Base-by-base conservation (phyloP, 2,888 invertebrate species). In the Lepidochitona cinerea region DNA sequence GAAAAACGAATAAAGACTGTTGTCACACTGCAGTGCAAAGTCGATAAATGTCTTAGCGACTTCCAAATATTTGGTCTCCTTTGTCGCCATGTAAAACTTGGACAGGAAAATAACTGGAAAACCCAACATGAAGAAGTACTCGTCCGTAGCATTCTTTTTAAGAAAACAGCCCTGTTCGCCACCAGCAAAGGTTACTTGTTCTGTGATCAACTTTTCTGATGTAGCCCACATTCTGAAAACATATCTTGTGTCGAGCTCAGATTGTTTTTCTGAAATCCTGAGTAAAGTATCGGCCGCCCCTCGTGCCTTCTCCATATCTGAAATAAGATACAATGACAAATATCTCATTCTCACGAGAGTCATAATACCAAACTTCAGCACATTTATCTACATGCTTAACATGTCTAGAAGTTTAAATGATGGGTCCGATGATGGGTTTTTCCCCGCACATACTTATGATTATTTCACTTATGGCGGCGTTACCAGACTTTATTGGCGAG, bases 81-180 rank as follows among this genome's bases (percentile, higher is more conserved):
- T 52, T n/a, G 72, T 72, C 23, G 72, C 67, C 14, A 49, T 18
- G 37, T 67, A 41, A 2, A 72, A 54, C 35, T 66, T 72, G 41
- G 33, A 14, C 37, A 72, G 67, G 29, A 72, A 72, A 9, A 72
- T 72, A 12, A 72, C 52, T n/a, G 72, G 72, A 29, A 65, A 72
- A 18, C 72, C 72, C 14, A 72, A 53, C 53, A 65, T 37, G 49
- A 37, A 72, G 36, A 65, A 72, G 26, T 52, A 23, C 53, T 72
- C 65, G 37, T 52, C 67, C 23, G 32, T 52, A 4, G n/a, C 72
- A n/a, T 72, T 67, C n/a, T 54, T 66, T 54, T 72, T 72, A 3
- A 66, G 35, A 26, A 72, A 72, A 53, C 65, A 72, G 23, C 35
- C 52, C 0, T 33, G 26, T 36, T 72, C 65, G 52, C 52, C 72